Conservation (phyloP, 37 sponge, comb jelly and placozoan species). For the Geodia barretti region DNA sequence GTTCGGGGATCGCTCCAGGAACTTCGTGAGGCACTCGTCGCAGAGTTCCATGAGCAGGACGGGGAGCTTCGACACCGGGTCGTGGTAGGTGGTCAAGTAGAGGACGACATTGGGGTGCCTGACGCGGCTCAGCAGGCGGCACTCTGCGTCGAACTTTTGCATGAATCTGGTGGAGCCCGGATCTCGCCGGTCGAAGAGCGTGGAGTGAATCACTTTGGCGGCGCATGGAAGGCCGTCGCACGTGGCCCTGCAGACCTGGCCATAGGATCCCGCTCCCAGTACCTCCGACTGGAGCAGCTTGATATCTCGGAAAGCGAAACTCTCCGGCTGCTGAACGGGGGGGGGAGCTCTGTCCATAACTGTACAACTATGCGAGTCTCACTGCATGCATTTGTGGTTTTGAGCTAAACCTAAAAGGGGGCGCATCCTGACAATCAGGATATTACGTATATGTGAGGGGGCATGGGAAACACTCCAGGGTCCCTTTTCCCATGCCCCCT, state of each 20-base stretch:
- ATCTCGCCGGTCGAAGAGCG: neutral
- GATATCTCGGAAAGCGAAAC: neutral
- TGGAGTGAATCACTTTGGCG: constrained; percentile 23
- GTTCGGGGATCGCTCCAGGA: constrained; percentile 9
- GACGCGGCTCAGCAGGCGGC: constrained; percentile 5
- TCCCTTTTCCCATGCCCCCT: no score
- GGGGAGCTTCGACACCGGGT: neutral
- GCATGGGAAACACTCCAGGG: no score
- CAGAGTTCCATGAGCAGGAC: constrained; percentile 35
- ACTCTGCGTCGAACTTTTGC: constrained; percentile 10
- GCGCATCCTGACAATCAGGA: no score
- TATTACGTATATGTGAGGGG: no score
- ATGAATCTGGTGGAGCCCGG: neutral
- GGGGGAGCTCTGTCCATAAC: no score
- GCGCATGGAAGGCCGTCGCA: constrained; percentile 39
- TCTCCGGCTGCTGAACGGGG: neutral
- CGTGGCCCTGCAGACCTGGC: constrained; percentile 13
- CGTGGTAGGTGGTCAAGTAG: constrained; percentile 1
- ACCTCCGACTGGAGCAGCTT: neutral
- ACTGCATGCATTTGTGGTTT: no score
- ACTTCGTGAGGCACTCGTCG: constrained; percentile 25
- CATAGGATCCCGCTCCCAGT: constrained; percentile 18
- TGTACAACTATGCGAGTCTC: neutral
- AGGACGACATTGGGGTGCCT: constrained; percentile 28
- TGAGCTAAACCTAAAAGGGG: no score